Conservation (phyloP, 2,113 vertebrate genomes). For the Hipposideros armiger region DNA sequence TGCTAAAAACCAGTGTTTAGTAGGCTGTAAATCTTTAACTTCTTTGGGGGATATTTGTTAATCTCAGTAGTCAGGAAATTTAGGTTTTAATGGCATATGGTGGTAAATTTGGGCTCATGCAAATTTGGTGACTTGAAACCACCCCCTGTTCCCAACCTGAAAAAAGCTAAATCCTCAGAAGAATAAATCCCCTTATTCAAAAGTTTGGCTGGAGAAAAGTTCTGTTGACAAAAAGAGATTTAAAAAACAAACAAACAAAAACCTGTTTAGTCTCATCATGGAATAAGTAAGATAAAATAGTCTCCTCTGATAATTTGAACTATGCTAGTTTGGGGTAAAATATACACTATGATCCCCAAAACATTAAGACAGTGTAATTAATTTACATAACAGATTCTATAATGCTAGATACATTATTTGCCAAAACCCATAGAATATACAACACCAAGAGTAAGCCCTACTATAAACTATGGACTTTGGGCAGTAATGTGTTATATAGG, state of each 20-base stretch:
- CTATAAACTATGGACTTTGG: background rate
- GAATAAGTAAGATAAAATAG: constrained; percentile 11
- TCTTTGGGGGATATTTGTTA: background rate
- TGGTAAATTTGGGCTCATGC: background rate
- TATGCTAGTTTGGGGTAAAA: background rate
- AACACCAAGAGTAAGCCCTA: background rate
- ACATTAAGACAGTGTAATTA: background rate
- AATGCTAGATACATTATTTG: background rate
- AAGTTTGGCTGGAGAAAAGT: constrained; percentile 11
- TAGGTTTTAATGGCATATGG: background rate
- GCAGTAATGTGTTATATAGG: background rate
- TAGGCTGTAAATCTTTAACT: background rate
- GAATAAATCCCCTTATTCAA: background rate
- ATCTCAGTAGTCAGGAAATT: background rate
- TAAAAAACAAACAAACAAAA: background rate
- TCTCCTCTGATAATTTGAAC: background rate
- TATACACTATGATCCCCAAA: background rate
- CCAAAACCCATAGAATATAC: background rate
- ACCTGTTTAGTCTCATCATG: background rate
- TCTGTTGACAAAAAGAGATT: background rate
- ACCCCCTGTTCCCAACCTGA: background rate
- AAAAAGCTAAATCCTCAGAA: background rate
- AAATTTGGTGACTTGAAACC: background rate
- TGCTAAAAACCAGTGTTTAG: background rate
- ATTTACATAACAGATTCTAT: background rate